Percentiles rank a stretch among this genome's conserved stretches.
These are phyloP conservation scores for Glaucomys volans DNA, from an alignment of 2,113 vertebrate species.

Conservation along the genomic window DNA sequence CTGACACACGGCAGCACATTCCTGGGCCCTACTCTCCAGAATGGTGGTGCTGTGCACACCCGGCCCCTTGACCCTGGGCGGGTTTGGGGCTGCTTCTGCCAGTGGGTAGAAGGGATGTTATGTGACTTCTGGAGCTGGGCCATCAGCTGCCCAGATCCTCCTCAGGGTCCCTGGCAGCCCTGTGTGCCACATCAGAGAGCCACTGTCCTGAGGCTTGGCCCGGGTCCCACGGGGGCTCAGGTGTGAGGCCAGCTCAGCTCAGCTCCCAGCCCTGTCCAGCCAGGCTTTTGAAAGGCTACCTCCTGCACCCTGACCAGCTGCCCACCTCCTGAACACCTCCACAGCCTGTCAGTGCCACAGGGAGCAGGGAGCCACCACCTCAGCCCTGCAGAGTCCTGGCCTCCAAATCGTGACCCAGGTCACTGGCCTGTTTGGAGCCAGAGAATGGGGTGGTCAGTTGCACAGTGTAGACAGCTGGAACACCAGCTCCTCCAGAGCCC, in stretches of 20 bases:
- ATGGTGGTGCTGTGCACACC: fast-evolving
- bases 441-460: too few relatives aligned
- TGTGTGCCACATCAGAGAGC: not conserved
- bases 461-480: too few relatives aligned
- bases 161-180: too few relatives aligned
- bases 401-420: not conserved
- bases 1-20: too few relatives aligned
- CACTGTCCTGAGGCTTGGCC: not conserved
- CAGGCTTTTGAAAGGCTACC: fast-evolving
- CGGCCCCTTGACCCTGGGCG: not conserved
- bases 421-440: not conserved
- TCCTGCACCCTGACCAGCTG: not conserved
- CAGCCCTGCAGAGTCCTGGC: not conserved
- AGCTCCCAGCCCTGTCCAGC: not conserved
- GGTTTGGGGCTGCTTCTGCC: not conserved
- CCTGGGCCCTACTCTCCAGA: too few relatives aligned
- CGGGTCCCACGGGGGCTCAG: not conserved
- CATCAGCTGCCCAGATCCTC: not conserved
- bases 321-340: too few relatives aligned
- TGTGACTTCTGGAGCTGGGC: not conserved
- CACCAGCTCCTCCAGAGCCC: not conserved
- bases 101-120: not conserved
- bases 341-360: not conserved
- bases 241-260: not conserved
- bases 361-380: not conserved